Base-by-base conservation (phyloP, 2,888 invertebrate species). In the Coelinius sp. region DNA sequence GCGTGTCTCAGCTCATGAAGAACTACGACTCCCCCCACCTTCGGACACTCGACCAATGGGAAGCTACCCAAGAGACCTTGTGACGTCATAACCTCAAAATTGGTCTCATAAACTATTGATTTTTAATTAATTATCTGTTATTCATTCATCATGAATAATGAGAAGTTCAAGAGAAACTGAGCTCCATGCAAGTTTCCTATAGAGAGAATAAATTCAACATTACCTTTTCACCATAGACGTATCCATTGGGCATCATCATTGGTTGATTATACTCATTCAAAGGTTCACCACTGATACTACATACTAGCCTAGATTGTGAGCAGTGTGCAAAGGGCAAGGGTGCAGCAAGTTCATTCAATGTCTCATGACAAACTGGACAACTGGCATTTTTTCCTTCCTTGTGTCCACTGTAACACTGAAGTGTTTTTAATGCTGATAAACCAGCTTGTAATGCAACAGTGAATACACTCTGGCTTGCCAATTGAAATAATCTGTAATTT, bases 251-350 rank as follows among this genome's bases (percentile, higher is more conserved):
- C 89, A 99, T 91, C 93, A 98, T 97, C 94, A 99, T 95, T 10
- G 98, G 98, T 80, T 96, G 97, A 90, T 99, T 98, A 89, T 99
- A 95, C 87, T 99, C 98, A 89, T 99, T 98, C 82, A 99, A 91
- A 62, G 97, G 94, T 81, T 94, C 91, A 27, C 97, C 96, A 74
- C 96, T 95, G 80, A 98, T 93, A 84, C 92, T 90, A 88, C 99
- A 99, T 83, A 98, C 95, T 68, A 98, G 92, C 68, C 97, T 92
- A 76, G 98, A 98, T 89, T 98, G 98, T 67, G 97, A 95, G 88
- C 97, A 97, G 90, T 99, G 98, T 75, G 99, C 97, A 88, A 94
- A 95, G 74, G 99, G 99, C 84, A 99, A 90, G 38, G 92, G 90
- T 70, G 92, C 92, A 0, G 98, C 98, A 76, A 99, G 91, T 79